Base-by-base conservation (phyloP, 2,113 vertebrate genomes). In the Shinisaurus crocodilurus region DNA sequence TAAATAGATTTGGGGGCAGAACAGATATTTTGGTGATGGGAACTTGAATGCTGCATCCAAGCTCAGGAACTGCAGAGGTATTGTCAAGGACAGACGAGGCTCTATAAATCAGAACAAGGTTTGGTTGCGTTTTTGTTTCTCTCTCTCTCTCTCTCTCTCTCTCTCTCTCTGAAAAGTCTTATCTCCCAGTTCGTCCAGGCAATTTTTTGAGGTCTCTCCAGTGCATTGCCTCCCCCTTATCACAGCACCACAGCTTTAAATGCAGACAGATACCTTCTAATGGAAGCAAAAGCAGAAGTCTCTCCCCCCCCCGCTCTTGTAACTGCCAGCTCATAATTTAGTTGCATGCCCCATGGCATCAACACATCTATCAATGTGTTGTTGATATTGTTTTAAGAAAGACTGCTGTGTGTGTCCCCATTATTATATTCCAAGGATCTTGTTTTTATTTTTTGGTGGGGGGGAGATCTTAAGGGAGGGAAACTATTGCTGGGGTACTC, bases 231-330 rank as follows among this genome's bases (percentile, higher is more conserved):
- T 95, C 50, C 89, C 89, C 91, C 92, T 97, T 96, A 97, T 97
- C 96, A 96, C 94, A 96, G 83, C 91, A 16, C 85, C 92, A 82
- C 96, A 97, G 97, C 96, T 97, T 97, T 95, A 95, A 96, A 95
- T 94, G 92, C 94, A 96, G 96, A 96, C 90, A 96, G 95, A 95
- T 94, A 93, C 92, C 91, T 92, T 95, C 91, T 95, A 96, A 96
- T 96, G 95, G 93, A 97, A 97, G 96, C 93, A 90, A 90, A 90
- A 96, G 88, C 40, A 93, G 93, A 93, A 94, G 92, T 95, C 34
- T 45, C 34, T 92, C 67, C 45, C 48, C 94, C 94, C 95, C 85
- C 60, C 60, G 89, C 95, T 90, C 88, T 90, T 93, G 82, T 94
- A 94, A 91, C 91, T 96, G 91, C 94, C 92, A 95, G 94, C 91